These are phyloP conservation scores for Lordiphosa stackelbergi DNA, from an alignment of 1,140 invertebrate species.

Conservation along the genomic window DNA sequence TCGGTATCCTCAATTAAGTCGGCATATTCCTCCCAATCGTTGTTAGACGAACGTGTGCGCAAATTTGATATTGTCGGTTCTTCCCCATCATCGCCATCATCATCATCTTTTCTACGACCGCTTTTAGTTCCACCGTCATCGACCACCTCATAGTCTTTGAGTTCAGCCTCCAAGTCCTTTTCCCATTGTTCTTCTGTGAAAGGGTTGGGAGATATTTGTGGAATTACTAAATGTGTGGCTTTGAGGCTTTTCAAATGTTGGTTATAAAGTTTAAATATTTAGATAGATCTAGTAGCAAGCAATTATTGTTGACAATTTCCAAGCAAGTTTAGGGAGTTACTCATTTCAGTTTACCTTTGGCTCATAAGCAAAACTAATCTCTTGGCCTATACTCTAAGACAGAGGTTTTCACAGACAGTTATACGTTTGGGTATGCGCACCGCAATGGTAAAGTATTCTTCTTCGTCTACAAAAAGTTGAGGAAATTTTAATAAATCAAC, in stretches of 20 bases:
- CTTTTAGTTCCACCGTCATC: slow-evolving; percentile 77
- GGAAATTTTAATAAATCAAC: slow-evolving; percentile 10
- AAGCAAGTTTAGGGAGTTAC: slow-evolving; percentile 16
- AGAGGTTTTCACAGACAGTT: slow-evolving; percentile 70
- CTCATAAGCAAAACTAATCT: slow-evolving; percentile 23
- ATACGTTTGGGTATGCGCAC: slow-evolving; percentile 74
- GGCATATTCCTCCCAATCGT: slow-evolving; percentile 77
- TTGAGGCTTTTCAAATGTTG: slow-evolving; percentile 6
- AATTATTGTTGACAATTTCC: slow-evolving; percentile 22
- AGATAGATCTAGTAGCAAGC: slow-evolving; percentile 45
- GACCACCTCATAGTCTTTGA: slow-evolving; percentile 94
- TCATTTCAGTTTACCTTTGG: slow-evolving; percentile 42
- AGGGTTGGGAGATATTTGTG: slow-evolving; percentile 21
- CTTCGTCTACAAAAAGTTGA: slow-evolving; percentile 62
- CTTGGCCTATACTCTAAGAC: slow-evolving; percentile 60
- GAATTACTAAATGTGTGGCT: slow-evolving; percentile 63
- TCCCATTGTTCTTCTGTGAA: slow-evolving; percentile 92
- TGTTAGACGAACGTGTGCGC: slow-evolving; percentile 73
- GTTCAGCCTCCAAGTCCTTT: slow-evolving; percentile 92
- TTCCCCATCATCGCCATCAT: slow-evolving; percentile 53
- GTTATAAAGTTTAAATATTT: slow-evolving; percentile 13
- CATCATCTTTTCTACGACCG: slow-evolving; percentile 24
- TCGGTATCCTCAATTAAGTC: slow-evolving; percentile 77
- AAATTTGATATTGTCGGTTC: slow-evolving; percentile 76
- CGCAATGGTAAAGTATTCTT: slow-evolving; percentile 70